Base-by-base conservation (phyloP, 2,797 vertebrate genomes). In the Lutjanus campechanus region DNA sequence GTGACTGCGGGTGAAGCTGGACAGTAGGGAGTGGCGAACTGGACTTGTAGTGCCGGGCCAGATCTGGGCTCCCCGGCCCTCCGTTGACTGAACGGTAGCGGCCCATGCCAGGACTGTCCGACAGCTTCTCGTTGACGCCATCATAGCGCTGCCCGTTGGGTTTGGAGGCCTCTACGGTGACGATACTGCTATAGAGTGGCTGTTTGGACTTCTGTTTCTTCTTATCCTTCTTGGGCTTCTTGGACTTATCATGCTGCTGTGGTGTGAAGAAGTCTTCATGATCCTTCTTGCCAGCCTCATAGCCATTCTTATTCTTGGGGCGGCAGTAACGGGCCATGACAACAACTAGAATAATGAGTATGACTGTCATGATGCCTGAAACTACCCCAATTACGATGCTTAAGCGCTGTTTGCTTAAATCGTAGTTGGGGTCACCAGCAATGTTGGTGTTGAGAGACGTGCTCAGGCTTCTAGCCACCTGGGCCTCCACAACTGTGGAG, bases 21-120 rank as follows among this genome's bases (percentile, higher is more conserved):
- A 99, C 98, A 0, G 98, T 99, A 36, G 98, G 98, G 71, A 99
- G 95, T 0, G 98, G 98, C 0, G 98, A 99, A 91, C 98, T 99
- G 9, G 98, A 99, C 95, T 99, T 99, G 95, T 99, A 99, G 96
- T 99, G 98, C 62, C 98, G 95, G 25, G 98, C 98, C 89, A 99
- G 95, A 84, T 99, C 98, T 0, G 98, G 98, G 85, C 98, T 99
- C 19, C 97, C 98, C 0, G 98, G 98, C 25, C 98, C 98, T 0
- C 98, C 98, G 0, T 99, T 99, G 83, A 99, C 98, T 0, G 98
- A 98, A 2, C 98, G 95, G 91, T 99, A 99, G 8, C 97, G 95
- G 15, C 97, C 97, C 95, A 99, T 97, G 86, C 96, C 96, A 0
- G 97, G 98, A 86, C 97, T 99, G 95, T 99, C 97, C 0, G 97